Percentiles rank a stretch among this genome's conserved stretches.
These are phyloP conservation scores for Sphyrna mokarran DNA, from an alignment of 2,113 vertebrate species.

Conservation along the genomic window DNA sequence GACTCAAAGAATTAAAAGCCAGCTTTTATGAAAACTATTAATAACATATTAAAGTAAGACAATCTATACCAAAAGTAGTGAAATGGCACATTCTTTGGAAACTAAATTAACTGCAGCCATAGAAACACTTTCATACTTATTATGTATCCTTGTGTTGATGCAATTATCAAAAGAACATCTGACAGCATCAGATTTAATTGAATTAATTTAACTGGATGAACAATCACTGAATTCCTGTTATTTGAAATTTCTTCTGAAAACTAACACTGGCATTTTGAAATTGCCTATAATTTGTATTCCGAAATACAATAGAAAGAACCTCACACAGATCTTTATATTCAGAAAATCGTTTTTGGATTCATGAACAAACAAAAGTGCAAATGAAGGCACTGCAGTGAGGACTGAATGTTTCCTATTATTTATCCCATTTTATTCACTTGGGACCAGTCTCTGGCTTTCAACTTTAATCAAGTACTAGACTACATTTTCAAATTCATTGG, in stretches of 20 bases:
- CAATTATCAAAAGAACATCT: constrained; percentile 87
- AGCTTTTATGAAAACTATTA: constrained; percentile 74
- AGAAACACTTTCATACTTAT: constrained; percentile 81
- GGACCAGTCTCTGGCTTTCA: constrained; percentile 43
- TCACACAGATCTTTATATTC: constrained; percentile 46
- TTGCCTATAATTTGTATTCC: constrained; percentile 62
- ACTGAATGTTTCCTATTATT: constrained; percentile 47
- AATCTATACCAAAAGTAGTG: constrained; percentile 74
- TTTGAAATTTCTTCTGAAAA: constrained; percentile 66
- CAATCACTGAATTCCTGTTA: constrained; percentile 68
- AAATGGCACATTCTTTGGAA: constrained; percentile 73
- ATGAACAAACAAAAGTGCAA: constrained; percentile 52
- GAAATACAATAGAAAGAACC: constrained; percentile 55
- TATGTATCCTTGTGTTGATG: constrained; percentile 82
- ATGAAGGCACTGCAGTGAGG: constrained; percentile 49
- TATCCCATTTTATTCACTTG: constrained; percentile 40
- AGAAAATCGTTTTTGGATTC: constrained; percentile 46
- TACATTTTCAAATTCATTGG: constrained; percentile 17
- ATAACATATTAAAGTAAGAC: constrained; percentile 73
- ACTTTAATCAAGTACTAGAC: constrained; percentile 48
- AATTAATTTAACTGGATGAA: constrained; percentile 83
- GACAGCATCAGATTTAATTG: constrained; percentile 80
- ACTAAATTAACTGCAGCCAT: constrained; percentile 77
- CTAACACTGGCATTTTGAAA: constrained; percentile 68
- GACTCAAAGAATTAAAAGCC: constrained; percentile 70